Evolutionary conservation across 2,113 vertebrate genomes (phyloP).

Genomic region (Ahaetulla prasina): DNA sequence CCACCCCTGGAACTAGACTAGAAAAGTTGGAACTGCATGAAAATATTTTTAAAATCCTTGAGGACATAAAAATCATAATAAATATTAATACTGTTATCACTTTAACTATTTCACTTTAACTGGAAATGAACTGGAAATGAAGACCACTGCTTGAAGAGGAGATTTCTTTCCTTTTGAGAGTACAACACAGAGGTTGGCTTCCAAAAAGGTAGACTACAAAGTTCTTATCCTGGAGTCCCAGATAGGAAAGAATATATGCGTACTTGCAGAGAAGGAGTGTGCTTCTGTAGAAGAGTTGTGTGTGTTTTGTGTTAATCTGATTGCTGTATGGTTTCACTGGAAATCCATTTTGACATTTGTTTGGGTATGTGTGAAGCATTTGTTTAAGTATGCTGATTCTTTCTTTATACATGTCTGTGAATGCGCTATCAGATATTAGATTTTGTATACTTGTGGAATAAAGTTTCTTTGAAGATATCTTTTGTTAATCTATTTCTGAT

Average conservation of each 20-base stretch:
- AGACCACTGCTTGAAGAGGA: neutral
- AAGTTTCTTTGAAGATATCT: neutral
- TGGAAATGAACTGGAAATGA: too few relatives aligned
- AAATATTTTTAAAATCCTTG: neutral
- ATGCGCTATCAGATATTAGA: neutral
- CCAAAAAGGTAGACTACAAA: too few relatives aligned
- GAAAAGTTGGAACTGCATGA: neutral
- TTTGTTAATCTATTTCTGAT: neutral
- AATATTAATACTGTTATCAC: neutral
- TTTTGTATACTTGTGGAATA: neutral
- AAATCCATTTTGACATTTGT: neutral
- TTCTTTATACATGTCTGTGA: neutral
- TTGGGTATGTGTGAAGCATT: neutral
- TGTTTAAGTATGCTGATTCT: neutral
- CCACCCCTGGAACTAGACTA: neutral
- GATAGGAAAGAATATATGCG: neutral
- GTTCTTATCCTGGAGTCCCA: neutral
- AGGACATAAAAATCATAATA: neutral
- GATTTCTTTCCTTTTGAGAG: too few relatives aligned
- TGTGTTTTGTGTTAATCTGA: neutral
- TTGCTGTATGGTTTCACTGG: neutral
- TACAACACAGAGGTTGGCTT: too few relatives aligned
- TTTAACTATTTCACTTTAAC: neutral
- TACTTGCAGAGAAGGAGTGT: neutral
- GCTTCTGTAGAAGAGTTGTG: neutral